phyloP scores from a whole-genome alignment of 2,113 vertebrate species.

The Heterochromis multidens region DNA sequence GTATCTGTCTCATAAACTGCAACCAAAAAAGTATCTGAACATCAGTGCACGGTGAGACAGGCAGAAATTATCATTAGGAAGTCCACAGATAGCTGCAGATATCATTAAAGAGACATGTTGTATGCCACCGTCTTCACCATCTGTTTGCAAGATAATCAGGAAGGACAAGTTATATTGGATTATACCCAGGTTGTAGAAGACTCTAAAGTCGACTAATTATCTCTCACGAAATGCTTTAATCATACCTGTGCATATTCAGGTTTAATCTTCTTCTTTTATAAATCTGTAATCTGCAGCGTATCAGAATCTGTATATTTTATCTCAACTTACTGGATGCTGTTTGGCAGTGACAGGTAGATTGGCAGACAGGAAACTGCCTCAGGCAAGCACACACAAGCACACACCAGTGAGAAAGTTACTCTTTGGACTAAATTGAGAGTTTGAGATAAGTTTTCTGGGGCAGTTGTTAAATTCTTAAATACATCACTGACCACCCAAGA shows the following conservation, averaged over 20 bases:
- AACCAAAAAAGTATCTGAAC: not conserved
- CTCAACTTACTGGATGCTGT: not conserved
- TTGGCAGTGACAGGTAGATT: constrained; percentile 16
- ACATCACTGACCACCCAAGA: constrained; percentile 21
- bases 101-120: constrained; percentile 16
- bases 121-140: not conserved
- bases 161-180: not conserved
- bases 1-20: not conserved
- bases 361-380: constrained; percentile 14
- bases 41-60: not conserved
- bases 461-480: constrained; percentile 41
- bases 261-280: not conserved
- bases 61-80: not conserved
- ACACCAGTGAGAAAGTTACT: not conserved
- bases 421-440: constrained; percentile 18
- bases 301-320: not conserved
- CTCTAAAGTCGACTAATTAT: not conserved
- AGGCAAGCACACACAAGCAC: not conserved
- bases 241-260: not conserved
- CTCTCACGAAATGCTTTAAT: not conserved
- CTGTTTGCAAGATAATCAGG: constrained; percentile 5
- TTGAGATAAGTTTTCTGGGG: constrained; percentile 40
- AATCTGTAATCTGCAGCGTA: not conserved
- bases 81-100: not conserved
- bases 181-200: not conserved